These are phyloP conservation scores for Proisotoma minuta DNA, from an alignment of 2,888 invertebrate genomes.

Conservation along the genomic window DNA sequence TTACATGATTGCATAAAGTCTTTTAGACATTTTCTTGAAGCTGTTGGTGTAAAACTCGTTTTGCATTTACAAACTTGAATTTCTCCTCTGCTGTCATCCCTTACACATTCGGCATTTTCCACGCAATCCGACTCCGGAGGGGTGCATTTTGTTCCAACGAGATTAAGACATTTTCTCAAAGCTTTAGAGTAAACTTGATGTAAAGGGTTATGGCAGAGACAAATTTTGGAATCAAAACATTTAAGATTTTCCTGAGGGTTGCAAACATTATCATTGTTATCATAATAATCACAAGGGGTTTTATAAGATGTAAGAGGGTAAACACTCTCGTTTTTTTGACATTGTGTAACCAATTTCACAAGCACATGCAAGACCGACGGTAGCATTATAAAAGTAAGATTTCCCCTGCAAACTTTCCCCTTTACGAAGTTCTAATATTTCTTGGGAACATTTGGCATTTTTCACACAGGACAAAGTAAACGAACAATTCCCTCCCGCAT, in stretches of 20 bases:
- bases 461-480: slow-evolving; percentile 26
- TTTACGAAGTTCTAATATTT: slow-evolving; percentile 33
- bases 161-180: background rate
- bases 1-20: slow-evolving; percentile 11
- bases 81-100: slow-evolving; percentile 12
- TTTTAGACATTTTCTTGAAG: slow-evolving; percentile 25
- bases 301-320: slow-evolving; percentile 19
- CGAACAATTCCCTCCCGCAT: slow-evolving; percentile 33
- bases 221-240: slow-evolving; percentile 31
- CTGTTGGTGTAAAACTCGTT: slow-evolving; percentile 19
- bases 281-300: slow-evolving; percentile 22
- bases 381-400: slow-evolving; percentile 31
- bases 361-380: slow-evolving; percentile 30
- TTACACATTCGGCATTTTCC: slow-evolving; percentile 23
- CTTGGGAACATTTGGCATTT: slow-evolving; percentile 29
- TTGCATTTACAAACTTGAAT: background rate
- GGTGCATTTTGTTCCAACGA: slow-evolving; percentile 14
- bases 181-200: slow-evolving; percentile 10
- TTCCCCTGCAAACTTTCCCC: slow-evolving; percentile 34
- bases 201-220: slow-evolving; percentile 30
- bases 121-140: slow-evolving; percentile 10
- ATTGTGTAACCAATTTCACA: slow-evolving; percentile 15
- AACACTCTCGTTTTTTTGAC: slow-evolving; percentile 23
- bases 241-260: slow-evolving; percentile 35
- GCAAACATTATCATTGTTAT: slow-evolving; percentile 14